phyloP scores from a whole-genome alignment of 2,888 invertebrate genomes.

The Lasioglossum lativentre region DNA sequence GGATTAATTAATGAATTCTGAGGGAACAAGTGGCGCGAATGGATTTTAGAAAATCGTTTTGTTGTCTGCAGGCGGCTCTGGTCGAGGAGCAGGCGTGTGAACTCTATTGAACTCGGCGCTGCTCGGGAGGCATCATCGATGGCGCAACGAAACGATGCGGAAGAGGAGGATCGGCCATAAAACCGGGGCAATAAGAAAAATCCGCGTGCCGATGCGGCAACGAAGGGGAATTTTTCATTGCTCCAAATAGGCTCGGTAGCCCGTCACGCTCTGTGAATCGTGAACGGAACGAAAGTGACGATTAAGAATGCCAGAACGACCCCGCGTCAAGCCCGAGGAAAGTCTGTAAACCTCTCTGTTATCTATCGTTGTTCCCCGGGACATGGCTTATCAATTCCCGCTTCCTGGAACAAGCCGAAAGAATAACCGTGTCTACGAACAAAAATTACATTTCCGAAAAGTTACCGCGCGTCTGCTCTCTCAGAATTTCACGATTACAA shows the following conservation, averaged over 20 bases:
- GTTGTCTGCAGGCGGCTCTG: background rate
- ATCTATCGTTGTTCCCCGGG: background rate
- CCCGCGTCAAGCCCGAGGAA: slow-evolving; percentile 54
- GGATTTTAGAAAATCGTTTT: background rate
- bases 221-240: slow-evolving; percentile 74
- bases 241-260: slow-evolving; percentile 66
- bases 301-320: slow-evolving; percentile 67
- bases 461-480: background rate
- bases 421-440: background rate
- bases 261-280: slow-evolving; percentile 69
- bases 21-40: background rate
- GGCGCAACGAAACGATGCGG: slow-evolving; percentile 53
- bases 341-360: slow-evolving; percentile 28
- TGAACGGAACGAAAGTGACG: slow-evolving; percentile 78
- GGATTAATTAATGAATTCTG: too few species aligned
- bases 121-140: slow-evolving; percentile 12
- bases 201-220: slow-evolving; percentile 58
- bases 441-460: background rate
- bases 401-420: background rate
- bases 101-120: slow-evolving; percentile 21
- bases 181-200: slow-evolving; percentile 56
- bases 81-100: slow-evolving; percentile 10
- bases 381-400: background rate
- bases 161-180: slow-evolving; percentile 41
- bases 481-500: background rate